These are phyloP conservation scores for Silurus asotus DNA, from an alignment of 2,113 vertebrate species.

Conservation along the genomic window DNA sequence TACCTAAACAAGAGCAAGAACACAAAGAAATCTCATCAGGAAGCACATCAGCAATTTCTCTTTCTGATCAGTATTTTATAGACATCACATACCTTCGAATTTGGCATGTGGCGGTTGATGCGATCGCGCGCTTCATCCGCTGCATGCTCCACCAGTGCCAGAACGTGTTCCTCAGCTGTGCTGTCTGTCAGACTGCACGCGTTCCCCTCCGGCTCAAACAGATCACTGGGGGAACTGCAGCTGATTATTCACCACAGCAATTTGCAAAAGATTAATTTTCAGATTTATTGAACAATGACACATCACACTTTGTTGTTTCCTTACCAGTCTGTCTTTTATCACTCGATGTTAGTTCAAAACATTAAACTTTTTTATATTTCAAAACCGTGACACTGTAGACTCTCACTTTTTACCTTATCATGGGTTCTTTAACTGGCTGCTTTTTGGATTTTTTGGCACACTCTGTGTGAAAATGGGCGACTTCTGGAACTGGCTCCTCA, in stretches of 20 bases:
- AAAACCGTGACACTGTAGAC: not conserved
- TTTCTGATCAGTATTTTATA: not conserved
- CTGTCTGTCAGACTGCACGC: conserved; percentile 96
- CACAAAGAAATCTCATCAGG: not conserved
- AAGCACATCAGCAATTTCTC: not conserved
- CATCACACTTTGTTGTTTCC: not conserved
- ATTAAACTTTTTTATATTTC: not conserved
- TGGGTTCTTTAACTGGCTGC: conserved; percentile 83
- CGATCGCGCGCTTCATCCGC: conserved; percentile 95
- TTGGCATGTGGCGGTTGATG: conserved; percentile 87
- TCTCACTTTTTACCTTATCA: conserved; percentile 22
- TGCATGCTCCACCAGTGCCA: conserved; percentile 93
- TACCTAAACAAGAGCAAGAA: conserved; percentile 77
- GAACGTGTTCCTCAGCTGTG: conserved; percentile 94
- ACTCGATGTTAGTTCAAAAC: no score
- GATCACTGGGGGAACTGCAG: conserved; percentile 71
- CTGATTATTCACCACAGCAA: no score
- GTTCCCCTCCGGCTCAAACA: conserved; percentile 93
- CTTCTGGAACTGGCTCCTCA: conserved; percentile 86
- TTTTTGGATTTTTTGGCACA: conserved; percentile 94
- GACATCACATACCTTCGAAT: conserved; percentile 81
- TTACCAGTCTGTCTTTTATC: no score
- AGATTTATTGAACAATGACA: not conserved
- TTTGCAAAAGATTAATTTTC: no score
- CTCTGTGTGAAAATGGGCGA: conserved; percentile 83